Conservation (phyloP, 2,797 vertebrate genomes). For the Mallotus villosus region DNA sequence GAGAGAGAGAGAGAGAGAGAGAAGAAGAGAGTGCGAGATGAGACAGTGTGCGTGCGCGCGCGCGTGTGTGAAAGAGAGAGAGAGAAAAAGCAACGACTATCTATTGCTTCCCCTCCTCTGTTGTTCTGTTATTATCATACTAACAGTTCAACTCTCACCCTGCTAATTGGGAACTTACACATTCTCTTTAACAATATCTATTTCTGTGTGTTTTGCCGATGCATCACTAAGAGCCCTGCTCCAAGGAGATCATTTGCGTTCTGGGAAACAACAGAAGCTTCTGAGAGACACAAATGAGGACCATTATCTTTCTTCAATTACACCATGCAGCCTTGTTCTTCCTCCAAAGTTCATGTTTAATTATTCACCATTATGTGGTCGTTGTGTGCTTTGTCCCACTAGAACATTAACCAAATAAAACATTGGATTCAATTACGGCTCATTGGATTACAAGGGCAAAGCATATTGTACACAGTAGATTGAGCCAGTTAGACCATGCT, state of each 20-base stretch:
- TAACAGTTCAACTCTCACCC: slow-evolving; percentile 66
- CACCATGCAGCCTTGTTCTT: slow-evolving; percentile 60
- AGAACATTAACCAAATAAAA: slow-evolving; percentile 62
- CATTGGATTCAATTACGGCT: slow-evolving; percentile 58
- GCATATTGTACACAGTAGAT: slow-evolving; percentile 31
- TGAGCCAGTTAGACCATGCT: background rate
- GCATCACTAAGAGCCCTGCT: slow-evolving; percentile 75
- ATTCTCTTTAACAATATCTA: slow-evolving; percentile 76
- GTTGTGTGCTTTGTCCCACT: slow-evolving; percentile 46
- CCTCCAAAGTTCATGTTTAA: slow-evolving; percentile 73
- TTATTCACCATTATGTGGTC: slow-evolving; percentile 70
- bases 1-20: too few relatives aligned
- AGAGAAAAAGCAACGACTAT: too few relatives aligned
- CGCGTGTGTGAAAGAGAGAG: too few relatives aligned
- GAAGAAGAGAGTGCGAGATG: too few relatives aligned
- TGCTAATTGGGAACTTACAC: slow-evolving; percentile 76
- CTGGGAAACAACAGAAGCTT: slow-evolving; percentile 71
- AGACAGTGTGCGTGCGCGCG: too few relatives aligned
- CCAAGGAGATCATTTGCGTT: slow-evolving; percentile 75
- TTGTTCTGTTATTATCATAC: slow-evolving; percentile 68
- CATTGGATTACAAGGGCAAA: slow-evolving; percentile 46
- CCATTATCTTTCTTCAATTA: slow-evolving; percentile 74
- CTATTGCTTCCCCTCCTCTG: slow-evolving; percentile 38
- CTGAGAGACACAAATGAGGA: slow-evolving; percentile 75
- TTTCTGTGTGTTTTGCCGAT: slow-evolving; percentile 58